Evolutionary conservation across 2,113 vertebrate species (phyloP).

Genomic region (Ovis aries): DNA sequence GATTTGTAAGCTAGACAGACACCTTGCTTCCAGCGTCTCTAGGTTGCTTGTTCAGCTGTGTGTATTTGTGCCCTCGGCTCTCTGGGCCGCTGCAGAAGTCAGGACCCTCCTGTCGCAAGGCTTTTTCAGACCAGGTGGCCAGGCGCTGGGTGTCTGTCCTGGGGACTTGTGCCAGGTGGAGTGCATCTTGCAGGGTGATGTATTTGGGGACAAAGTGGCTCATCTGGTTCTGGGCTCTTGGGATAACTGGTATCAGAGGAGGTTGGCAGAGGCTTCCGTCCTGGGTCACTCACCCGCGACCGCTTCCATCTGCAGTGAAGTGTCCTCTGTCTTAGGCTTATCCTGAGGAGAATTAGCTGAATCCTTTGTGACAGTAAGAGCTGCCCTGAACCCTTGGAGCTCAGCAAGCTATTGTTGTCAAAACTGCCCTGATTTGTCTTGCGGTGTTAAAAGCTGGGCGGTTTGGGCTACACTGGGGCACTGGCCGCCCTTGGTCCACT

Average conservation of each 20-base stretch:
- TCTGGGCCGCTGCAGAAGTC: neutral
- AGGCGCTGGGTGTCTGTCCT: neutral
- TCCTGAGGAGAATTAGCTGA: slow-evolving; percentile 76
- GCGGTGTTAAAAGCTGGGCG: neutral
- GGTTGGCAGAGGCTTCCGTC: neutral
- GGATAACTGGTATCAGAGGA: neutral
- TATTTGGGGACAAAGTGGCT: neutral
- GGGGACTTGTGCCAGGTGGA: neutral
- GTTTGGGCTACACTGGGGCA: neutral
- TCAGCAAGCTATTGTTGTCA: neutral
- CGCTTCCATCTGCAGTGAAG: rapidly evolving
- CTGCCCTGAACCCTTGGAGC: neutral
- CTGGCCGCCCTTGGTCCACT: neutral
- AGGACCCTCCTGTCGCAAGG: neutral
- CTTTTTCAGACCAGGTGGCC: neutral
- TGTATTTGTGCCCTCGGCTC: neutral
- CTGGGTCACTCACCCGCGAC: slow-evolving; percentile 49
- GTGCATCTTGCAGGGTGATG: neutral
- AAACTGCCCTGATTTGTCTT: neutral
- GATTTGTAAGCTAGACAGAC: neutral
- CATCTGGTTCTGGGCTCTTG: neutral
- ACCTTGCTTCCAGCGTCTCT: neutral
- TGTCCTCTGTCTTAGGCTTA: slow-evolving; percentile 65
- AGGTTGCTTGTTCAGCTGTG: rapidly evolving
- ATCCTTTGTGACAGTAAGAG: slow-evolving; percentile 70